Conservation (phyloP, 2,113 vertebrate species). For the Osmerus eperlanus region DNA sequence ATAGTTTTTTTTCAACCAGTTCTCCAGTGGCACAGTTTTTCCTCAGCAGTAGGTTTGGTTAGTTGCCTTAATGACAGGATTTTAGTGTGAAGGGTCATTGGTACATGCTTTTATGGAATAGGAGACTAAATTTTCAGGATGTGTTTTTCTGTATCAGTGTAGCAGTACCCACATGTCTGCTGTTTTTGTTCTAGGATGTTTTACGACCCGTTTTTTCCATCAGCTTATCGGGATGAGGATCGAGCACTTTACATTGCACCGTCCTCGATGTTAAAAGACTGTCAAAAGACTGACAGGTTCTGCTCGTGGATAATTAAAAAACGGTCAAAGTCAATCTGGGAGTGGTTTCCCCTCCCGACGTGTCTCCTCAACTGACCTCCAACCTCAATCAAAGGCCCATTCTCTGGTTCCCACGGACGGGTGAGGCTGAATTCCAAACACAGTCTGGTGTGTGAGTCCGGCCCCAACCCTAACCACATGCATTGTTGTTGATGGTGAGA, state of each 20-base stretch:
- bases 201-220: slow-evolving; percentile 30
- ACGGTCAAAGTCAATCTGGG: slow-evolving; percentile 15
- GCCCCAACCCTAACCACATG: not conserved
- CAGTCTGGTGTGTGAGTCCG: no score
- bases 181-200: not conserved
- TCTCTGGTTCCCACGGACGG: not conserved
- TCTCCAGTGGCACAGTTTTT: no score
- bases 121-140: not conserved
- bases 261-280: slow-evolving; percentile 43
- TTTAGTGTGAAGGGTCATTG: no score
- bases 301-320: slow-evolving; percentile 45
- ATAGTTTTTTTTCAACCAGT: no score
- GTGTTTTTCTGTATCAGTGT: not conserved
- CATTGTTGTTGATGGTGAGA: slow-evolving; percentile 2
- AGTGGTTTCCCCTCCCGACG: slow-evolving; percentile 12
- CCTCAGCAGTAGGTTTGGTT: no score
- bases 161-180: not conserved
- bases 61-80: no score
- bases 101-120: no score
- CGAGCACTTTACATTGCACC: slow-evolving; percentile 41
- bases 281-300: slow-evolving; percentile 9
- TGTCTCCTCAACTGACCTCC: not conserved
- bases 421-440: no score
- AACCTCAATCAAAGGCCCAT: not conserved
- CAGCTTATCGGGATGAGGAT: slow-evolving; percentile 34